Conservation (phyloP, 2,113 vertebrate species). For the Empidonax alnorum region DNA sequence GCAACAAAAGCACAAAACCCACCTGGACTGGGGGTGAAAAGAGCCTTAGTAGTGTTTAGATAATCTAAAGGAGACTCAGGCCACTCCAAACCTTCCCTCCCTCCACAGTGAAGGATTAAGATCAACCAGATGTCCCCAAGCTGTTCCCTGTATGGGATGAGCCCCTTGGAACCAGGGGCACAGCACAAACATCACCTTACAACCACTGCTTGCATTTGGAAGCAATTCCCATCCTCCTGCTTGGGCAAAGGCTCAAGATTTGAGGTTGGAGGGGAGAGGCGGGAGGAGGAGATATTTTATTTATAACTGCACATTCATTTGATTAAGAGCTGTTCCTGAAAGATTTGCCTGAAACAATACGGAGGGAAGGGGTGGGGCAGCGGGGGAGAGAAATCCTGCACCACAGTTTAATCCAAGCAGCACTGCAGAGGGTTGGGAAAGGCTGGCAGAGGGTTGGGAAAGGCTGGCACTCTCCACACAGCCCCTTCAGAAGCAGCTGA, state of each 20-base stretch:
- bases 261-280: background rate
- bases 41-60: background rate
- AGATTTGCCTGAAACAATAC: background rate
- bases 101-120: background rate
- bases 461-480: background rate
- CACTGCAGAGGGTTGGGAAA: background rate
- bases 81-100: background rate
- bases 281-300: constrained; percentile 25
- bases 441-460: background rate
- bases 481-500: background rate
- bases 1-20: background rate
- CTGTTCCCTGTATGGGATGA: background rate
- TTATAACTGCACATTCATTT: constrained; percentile 24
- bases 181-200: background rate
- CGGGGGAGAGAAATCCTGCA: background rate
- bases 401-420: background rate
- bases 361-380: background rate
- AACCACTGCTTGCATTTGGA: accelerated
- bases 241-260: background rate
- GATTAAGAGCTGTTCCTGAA: constrained; percentile 31
- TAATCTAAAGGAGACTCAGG: background rate
- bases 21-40: background rate
- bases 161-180: background rate
- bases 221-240: background rate
- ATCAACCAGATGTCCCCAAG: background rate